These are phyloP conservation scores for Tribolium madens DNA, from an alignment of 1,140 invertebrate genomes.

Conservation along the genomic window DNA sequence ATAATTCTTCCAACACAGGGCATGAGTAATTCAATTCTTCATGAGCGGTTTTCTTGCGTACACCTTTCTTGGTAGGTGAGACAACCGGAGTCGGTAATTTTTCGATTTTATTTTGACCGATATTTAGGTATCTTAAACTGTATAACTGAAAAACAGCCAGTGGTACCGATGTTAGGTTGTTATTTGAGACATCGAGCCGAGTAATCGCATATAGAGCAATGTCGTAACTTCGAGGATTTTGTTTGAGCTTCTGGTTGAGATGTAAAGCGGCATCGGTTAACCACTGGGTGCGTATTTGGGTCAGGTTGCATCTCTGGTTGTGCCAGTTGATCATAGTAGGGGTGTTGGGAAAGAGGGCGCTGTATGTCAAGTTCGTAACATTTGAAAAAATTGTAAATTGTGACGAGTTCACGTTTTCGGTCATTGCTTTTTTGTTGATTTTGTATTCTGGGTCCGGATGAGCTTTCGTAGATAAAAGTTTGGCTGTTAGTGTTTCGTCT, in stretches of 20 bases:
- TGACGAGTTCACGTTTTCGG: constrained; percentile 71
- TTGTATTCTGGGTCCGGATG: constrained; percentile 88
- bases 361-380: constrained; percentile 79
- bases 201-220: constrained; percentile 91
- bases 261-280: constrained; percentile 84
- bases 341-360: constrained; percentile 84
- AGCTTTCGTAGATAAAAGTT: constrained; percentile 83
- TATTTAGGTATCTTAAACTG: constrained; percentile 84
- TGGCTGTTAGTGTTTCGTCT: constrained; percentile 80
- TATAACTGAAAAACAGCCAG: constrained; percentile 85
- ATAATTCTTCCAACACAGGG: constrained; percentile 89
- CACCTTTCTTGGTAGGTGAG: constrained; percentile 60
- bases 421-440: constrained; percentile 88
- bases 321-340: constrained; percentile 97
- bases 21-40: constrained; percentile 72
- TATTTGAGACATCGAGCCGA: constrained; percentile 93
- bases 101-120: constrained; percentile 89
- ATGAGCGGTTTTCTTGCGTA: constrained; percentile 60
- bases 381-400: constrained; percentile 71
- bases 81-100: constrained; percentile 70
- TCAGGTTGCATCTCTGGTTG: constrained; percentile 79
- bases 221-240: constrained; percentile 77
- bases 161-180: constrained; percentile 86
- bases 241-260: constrained; percentile 85
- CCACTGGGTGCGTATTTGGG: constrained; percentile 84